A percentile compares a stretch with the other conserved stretches of the same genome.
Evolutionary conservation across 1,140 invertebrate genomes (phyloP).

Genomic region (Polypedilum pembai): DNA sequence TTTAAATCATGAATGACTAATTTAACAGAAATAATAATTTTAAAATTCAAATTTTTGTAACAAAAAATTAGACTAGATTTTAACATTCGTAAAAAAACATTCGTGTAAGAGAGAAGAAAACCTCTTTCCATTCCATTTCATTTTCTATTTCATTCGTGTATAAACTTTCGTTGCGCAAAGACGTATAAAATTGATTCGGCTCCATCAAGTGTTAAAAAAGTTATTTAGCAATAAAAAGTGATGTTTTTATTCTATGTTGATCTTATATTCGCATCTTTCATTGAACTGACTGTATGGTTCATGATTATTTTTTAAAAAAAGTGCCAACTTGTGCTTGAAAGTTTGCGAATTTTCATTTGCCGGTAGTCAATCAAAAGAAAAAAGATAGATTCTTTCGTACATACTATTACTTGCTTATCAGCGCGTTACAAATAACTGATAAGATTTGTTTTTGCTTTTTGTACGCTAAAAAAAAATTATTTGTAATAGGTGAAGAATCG

Average conservation of each 20-base stretch:
- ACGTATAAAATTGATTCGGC: background rate
- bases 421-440: background rate
- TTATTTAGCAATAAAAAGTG: background rate
- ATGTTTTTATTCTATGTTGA: conserved; percentile 20
- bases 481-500: background rate
- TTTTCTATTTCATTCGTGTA: background rate
- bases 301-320: background rate
- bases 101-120: background rate
- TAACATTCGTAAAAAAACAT: background rate
- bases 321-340: background rate
- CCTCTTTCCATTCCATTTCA: no score
- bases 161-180: background rate
- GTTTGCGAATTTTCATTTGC: background rate
- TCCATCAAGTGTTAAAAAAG: background rate
- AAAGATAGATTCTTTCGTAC: background rate
- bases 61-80: background rate
- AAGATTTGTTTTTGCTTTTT: background rate
- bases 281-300: background rate
- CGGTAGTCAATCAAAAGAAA: background rate
- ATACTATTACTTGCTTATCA: background rate
- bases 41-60: no score
- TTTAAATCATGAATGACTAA: no score
- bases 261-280: background rate
- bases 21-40: no score
- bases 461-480: background rate